Evolutionary conservation across 2,113 vertebrate species (phyloP).

Genomic region (Hemichromis elongatus): DNA sequence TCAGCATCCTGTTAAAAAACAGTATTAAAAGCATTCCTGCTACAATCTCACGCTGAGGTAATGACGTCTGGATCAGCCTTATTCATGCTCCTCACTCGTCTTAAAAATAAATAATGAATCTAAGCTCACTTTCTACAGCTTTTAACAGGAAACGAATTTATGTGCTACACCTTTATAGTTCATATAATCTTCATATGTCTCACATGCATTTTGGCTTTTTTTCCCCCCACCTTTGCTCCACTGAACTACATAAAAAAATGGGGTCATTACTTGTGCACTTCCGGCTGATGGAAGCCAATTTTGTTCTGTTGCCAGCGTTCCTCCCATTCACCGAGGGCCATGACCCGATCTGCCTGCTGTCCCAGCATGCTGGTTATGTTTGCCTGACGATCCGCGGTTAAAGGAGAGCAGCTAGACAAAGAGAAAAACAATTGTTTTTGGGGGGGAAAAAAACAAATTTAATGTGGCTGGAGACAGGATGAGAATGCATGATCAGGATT

Average conservation of each 20-base stretch:
- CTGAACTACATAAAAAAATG: not conserved
- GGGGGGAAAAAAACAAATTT: rapidly evolving
- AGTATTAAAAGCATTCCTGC: not conserved
- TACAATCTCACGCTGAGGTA: not conserved
- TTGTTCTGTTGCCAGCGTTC: conserved; percentile 72
- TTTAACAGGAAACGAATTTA: not conserved
- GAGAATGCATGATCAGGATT: not conserved
- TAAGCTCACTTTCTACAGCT: not conserved
- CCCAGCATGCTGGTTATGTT: conserved; percentile 33
- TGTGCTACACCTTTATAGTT: not conserved
- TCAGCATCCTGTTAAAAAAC: conserved; percentile 70
- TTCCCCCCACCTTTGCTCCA: not conserved
- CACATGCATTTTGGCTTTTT: not conserved
- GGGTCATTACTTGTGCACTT: conserved; percentile 72
- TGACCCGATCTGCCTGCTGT: conserved; percentile 60
- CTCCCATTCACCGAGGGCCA: conserved; percentile 79
- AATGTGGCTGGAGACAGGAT: not conserved
- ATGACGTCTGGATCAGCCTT: not conserved
- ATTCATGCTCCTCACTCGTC: not conserved
- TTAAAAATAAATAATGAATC: not conserved
- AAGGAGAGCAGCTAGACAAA: not conserved
- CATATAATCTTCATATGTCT: not conserved
- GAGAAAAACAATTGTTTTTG: not conserved
- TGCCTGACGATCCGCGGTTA: not conserved
- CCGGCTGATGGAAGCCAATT: conserved; percentile 75